Conservation (phyloP, 2,113 vertebrate species). For the Solenodon paradoxus region DNA sequence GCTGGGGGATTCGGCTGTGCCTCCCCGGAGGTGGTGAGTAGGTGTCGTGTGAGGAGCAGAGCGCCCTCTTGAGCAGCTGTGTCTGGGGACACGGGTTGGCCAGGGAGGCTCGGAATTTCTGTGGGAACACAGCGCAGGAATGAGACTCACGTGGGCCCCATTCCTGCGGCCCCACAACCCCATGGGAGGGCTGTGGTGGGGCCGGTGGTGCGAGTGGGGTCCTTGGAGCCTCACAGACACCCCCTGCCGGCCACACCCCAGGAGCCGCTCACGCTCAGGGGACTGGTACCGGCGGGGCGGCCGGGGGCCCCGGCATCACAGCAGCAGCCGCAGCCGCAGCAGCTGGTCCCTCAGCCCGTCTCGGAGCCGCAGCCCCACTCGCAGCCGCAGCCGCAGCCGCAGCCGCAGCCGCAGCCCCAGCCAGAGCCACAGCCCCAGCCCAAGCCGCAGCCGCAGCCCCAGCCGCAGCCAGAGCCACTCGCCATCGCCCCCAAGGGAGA, state of each 20-base stretch:
- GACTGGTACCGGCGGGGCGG: conserved; percentile 84
- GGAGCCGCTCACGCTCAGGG: conserved; percentile 88
- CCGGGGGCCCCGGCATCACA: conserved; percentile 80
- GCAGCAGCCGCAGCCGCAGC: conserved; percentile 85
- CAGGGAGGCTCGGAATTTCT: neutral
- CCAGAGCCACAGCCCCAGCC: conserved; percentile 83
- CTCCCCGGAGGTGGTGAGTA: neutral
- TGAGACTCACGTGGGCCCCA: no score
- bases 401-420: conserved; percentile 77
- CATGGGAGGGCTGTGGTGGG: fast-evolving
- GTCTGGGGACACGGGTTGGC: no score
- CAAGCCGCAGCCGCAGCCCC: conserved; percentile 82
- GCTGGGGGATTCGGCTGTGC: no score
- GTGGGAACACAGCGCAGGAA: neutral
- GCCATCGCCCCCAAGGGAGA: conserved; percentile 83
- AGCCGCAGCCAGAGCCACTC: conserved; percentile 85
- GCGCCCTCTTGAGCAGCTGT: no score
- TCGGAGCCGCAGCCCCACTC: conserved; percentile 79
- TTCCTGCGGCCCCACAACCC: no score
- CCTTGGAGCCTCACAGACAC: neutral
- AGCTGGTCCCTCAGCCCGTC: conserved; percentile 87
- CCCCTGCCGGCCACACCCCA: conserved; percentile 38
- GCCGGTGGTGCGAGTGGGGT: fast-evolving
- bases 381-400: conserved; percentile 81
- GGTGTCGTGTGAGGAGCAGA: neutral